Evolutionary conservation across 2,797 vertebrate genomes (phyloP), one percentile per base, ranked within the genome.

Genomic region (Danio albolineatus): DNA sequence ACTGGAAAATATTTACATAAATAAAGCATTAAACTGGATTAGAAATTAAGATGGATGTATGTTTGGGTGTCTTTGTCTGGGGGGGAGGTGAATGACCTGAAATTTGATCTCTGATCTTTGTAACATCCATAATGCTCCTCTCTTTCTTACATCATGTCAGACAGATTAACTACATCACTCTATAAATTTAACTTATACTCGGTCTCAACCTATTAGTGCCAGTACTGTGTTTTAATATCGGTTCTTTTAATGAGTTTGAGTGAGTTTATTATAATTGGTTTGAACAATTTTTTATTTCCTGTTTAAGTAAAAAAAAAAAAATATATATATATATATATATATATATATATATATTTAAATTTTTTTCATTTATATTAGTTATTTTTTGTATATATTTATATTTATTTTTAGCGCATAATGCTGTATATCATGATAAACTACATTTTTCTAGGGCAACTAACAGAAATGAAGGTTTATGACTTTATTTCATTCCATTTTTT

Each of bases 1-100:
- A 94, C 91, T 87, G 85, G 86, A 86, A 91, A 90, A 92, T 94
- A 94, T 94, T 95, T 95, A 94, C 94, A 95, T 95, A 95, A 95
- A 95, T 94, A 93, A 92, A 91, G 90, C 93, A 95, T 95, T 95
- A 94, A 94, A 93, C 91, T 89, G 88, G 90, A 93, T 93, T 94
- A 94, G 91, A 92, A 94, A 95, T 95, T 94, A 94, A 93, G 93
- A 94, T 85, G 84, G 91, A 93, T 91, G 90, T 88, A 76, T 81
- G 90, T 92, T 91, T 92, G 89, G 17, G 14, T 13, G 10, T 19
- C 57, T 74, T 83, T 87, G 81, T 87, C 76, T 88, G 85, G 85
- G 83, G 81, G 28, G 84, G 83, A 78, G 82, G 86, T 89, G 91
- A 91, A 90, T 91, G 89, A 91, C 89, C 90, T 89, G 88, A 85